Evolutionary conservation across 2,797 vertebrate genomes (phyloP), one percentile per base, ranked within the genome.

Genomic region (Helarctos malayanus): DNA sequence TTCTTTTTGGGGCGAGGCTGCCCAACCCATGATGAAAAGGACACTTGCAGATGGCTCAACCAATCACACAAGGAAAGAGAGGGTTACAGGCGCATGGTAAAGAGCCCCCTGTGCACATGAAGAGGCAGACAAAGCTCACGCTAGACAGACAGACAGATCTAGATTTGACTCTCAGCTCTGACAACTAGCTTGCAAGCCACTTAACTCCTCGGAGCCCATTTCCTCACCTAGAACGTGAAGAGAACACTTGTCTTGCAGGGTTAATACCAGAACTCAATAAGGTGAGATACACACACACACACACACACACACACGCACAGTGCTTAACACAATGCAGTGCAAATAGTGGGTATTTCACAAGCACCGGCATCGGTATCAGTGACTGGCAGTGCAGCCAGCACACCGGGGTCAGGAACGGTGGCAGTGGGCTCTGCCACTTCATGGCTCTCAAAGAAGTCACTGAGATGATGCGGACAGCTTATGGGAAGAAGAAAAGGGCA

Each of bases 31-130:
- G 41, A 79, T 69, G 61, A 57, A 82, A 80, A 83, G 27, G 25
- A 63, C 7, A 25, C 38, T 21, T 52, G 69, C n/a, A 35, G 56
- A 41, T 35, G 41, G 25, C 35, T 0, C 3, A 45, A 61, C 9
- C 45, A 82, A 45, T 1, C 32, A 71, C 12, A 57, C 16, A 21
- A 29, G 78, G 49, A 63, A 56, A 27, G 65, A 75, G 35, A 32
- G 49, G 73, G 16, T 35, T 19, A 2, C 0, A 0, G 8, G 2
- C 49, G 35, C 4, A 27, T 52, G 59, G 82, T 21, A 78, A 29
- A 73, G 57, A 82, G 2, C 9, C 7, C n/a, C 8, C 0, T 7
- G 23, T 1, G 3, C 25, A 13, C 15, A 5, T 14, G 1, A 1
- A 8, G 10, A n/a, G 27, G 41, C 45, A 63, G 68, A 52, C 38